A percentile compares a stretch with the other conserved stretches of the same genome.
These are phyloP conservation scores for Acanthosoma haemorrhoidale DNA, from an alignment of 2,888 invertebrate species.

Conservation along the genomic window DNA sequence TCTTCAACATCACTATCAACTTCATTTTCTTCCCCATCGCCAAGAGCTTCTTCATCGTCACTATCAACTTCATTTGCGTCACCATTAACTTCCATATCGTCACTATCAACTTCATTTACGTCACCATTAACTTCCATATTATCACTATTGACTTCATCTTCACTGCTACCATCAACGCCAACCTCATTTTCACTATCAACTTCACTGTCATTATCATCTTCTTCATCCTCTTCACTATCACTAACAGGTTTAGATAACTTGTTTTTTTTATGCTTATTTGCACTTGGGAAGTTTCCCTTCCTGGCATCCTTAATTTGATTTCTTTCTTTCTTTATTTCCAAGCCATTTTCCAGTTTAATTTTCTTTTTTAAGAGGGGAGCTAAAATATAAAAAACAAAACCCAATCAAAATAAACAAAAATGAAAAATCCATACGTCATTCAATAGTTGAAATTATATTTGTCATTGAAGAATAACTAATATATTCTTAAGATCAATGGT, in stretches of 20 bases:
- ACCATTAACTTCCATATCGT: conserved; percentile 39
- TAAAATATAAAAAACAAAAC: neutral
- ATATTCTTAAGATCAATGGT: too few species aligned
- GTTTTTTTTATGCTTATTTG: conserved; percentile 44
- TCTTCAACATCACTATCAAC: conserved; percentile 47
- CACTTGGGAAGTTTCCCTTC: neutral
- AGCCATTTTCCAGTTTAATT: conserved; percentile 42
- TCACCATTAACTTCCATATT: conserved; percentile 37
- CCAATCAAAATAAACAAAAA: neutral
- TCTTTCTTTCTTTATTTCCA: neutral
- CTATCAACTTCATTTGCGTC: conserved; percentile 44
- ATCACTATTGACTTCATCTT: neutral
- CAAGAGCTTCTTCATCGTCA: conserved; percentile 42
- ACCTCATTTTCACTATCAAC: conserved; percentile 12
- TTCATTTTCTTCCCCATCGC: conserved; percentile 40
- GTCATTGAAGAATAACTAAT: too few species aligned
- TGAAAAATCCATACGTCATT: too few species aligned
- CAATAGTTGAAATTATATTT: too few species aligned
- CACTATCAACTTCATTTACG: conserved; percentile 41
- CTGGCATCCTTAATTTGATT: conserved; percentile 37
- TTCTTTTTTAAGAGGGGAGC: neutral
- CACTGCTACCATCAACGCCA: conserved; percentile 43
- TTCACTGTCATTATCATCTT: neutral
- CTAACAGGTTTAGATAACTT: conserved; percentile 32
- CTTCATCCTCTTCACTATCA: conserved; percentile 34